Conservation (phyloP, 1,140 invertebrate species). For the Atta cephalotes region DNA sequence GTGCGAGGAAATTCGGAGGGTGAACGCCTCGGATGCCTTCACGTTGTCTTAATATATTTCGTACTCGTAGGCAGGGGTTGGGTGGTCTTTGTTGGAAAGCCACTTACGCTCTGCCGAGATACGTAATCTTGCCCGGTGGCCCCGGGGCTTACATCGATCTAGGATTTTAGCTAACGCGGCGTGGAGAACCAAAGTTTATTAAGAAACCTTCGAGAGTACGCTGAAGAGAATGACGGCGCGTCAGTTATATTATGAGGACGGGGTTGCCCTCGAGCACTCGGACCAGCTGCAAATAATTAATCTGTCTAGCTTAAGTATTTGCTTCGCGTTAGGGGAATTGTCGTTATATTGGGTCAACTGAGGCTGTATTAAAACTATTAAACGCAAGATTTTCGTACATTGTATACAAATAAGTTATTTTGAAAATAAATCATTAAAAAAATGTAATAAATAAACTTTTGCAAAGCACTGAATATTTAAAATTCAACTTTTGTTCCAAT, state of each 20-base stretch:
- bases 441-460: not conserved
- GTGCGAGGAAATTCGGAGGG: slow-evolving; percentile 35
- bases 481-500: not conserved
- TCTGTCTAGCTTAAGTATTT: slow-evolving; percentile 41
- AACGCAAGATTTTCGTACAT: not conserved
- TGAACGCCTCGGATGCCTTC: slow-evolving; percentile 38
- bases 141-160: slow-evolving; percentile 55
- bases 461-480: not conserved
- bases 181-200: slow-evolving; percentile 53
- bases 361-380: not conserved
- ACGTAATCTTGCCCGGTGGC: slow-evolving; percentile 60
- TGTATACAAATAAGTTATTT: not conserved
- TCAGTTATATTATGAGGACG: slow-evolving; percentile 50
- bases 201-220: slow-evolving; percentile 52
- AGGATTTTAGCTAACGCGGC: slow-evolving; percentile 57
- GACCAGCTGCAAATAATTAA: slow-evolving; percentile 63
- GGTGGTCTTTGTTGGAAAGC: slow-evolving; percentile 61
- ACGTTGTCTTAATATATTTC: slow-evolving; percentile 60
- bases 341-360: not conserved
- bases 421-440: not conserved
- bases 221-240: slow-evolving; percentile 18
- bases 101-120: slow-evolving; percentile 59
- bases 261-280: not conserved
- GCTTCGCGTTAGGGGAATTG: slow-evolving; percentile 19
- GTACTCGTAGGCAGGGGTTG: slow-evolving; percentile 29